These are phyloP conservation scores for Esperia sulphurella DNA, from an alignment of 2,888 invertebrate genomes.

Conservation along the genomic window DNA sequence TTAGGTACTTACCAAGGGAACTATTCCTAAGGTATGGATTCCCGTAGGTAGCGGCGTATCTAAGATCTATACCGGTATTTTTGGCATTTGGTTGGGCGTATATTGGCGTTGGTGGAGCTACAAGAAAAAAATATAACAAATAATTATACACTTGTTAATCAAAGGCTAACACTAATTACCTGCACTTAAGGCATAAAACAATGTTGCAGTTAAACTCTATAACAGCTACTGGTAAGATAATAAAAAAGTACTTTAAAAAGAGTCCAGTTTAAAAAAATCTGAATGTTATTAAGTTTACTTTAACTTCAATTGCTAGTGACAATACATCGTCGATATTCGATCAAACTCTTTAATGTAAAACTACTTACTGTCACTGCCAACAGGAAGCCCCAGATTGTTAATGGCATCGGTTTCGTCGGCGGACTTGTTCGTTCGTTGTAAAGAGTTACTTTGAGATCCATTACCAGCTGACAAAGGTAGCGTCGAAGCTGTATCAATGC, in stretches of 20 bases:
- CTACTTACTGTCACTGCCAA: slow-evolving; percentile 42
- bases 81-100: slow-evolving; percentile 60
- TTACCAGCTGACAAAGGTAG: slow-evolving; percentile 62
- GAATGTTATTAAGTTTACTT: too few relatives aligned
- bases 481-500: slow-evolving; percentile 70
- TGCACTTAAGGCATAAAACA: too few relatives aligned
- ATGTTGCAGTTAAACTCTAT: too few relatives aligned
- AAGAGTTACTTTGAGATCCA: slow-evolving; percentile 63
- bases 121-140: slow-evolving; percentile 12
- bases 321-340: not conserved
- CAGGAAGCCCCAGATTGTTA: slow-evolving; percentile 63
- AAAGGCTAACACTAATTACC: not conserved
- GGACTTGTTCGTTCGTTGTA: slow-evolving; percentile 60
- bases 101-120: slow-evolving; percentile 47
- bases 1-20: slow-evolving; percentile 55
- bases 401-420: slow-evolving; percentile 65
- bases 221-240: too few relatives aligned
- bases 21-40: slow-evolving; percentile 92
- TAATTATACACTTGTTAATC: not conserved
- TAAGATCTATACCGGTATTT: slow-evolving; percentile 80
- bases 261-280: too few relatives aligned
- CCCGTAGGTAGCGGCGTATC: slow-evolving; percentile 93
- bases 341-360: not conserved
- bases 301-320: too few relatives aligned
- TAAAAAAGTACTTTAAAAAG: too few relatives aligned